A percentile compares a stretch with the other conserved stretches of the same genome.
Evolutionary conservation across 2,888 invertebrate species (phyloP).

Genomic region (Rambutsinella grinnellia): DNA sequence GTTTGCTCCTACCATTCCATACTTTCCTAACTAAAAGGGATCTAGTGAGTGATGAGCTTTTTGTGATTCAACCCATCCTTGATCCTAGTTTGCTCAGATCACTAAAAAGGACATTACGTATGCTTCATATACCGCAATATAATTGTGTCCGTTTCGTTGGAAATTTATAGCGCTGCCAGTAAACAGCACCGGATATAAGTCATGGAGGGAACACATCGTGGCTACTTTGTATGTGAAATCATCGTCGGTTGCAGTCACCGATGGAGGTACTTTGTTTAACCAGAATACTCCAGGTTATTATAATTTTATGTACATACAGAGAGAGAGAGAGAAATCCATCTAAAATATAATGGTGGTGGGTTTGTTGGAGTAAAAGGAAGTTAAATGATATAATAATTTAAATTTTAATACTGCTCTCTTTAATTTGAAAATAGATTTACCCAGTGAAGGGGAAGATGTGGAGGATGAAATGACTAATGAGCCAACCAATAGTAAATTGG

Average conservation of each 20-base stretch:
- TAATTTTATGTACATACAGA: not conserved
- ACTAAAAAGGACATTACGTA: not conserved
- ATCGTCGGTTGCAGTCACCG: not conserved
- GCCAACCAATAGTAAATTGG: not conserved
- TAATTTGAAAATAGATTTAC: no score
- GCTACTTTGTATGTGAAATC: constrained; percentile 59
- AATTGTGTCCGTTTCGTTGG: constrained; percentile 6
- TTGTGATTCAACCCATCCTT: no score
- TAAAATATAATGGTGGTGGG: not conserved
- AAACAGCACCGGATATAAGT: constrained; percentile 58
- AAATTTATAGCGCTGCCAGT: constrained; percentile 58
- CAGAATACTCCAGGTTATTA: not conserved
- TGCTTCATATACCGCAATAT: not conserved
- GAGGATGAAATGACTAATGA: constrained; percentile 7
- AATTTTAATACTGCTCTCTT: no score
- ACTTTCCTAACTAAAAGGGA: no score
- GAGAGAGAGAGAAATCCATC: not conserved
- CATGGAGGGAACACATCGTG: constrained; percentile 61
- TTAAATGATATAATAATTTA: no score
- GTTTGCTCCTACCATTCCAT: no score
- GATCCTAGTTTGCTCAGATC: no score
- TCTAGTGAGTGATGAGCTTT: no score
- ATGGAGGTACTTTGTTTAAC: not conserved
- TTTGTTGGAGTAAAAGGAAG: not conserved
- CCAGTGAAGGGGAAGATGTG: constrained; percentile 10